Percentiles rank a stretch among this genome's conserved stretches.
These are phyloP conservation scores for Bryconaethiops microstoma DNA, from an alignment of 2,797 vertebrate species.

Conservation along the genomic window DNA sequence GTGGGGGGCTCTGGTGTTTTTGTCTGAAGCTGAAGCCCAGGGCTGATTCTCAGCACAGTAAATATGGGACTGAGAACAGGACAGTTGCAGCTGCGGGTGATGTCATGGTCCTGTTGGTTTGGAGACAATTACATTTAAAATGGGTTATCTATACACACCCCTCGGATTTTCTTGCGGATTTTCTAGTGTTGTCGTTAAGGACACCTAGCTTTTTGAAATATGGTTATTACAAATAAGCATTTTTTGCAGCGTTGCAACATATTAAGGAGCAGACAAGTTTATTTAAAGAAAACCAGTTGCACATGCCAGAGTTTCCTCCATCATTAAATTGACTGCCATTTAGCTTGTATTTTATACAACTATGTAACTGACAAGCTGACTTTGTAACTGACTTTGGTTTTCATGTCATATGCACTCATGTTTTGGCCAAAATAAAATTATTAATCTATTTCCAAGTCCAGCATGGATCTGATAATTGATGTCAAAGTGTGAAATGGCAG, in stretches of 20 bases:
- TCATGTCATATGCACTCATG: no score
- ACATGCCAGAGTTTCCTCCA: no score
- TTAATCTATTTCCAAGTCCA: no score
- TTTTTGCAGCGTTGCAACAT: background rate
- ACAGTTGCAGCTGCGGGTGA: conserved; percentile 53
- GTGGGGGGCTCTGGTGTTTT: conserved; percentile 38
- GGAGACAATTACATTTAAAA: conserved; percentile 31
- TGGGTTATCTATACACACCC: background rate
- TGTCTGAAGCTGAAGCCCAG: conserved; percentile 43
- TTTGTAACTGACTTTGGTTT: no score
- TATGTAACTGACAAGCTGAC: no score
- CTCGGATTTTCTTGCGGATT: background rate
- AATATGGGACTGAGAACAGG: conserved; percentile 48
- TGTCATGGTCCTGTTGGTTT: conserved; percentile 52
- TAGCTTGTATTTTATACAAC: no score
- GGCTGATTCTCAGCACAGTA: conserved; percentile 46
- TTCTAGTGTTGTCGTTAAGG: background rate
- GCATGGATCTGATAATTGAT: no score
- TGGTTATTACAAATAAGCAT: background rate
- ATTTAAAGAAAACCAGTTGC: no score
- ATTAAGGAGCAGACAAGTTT: background rate
- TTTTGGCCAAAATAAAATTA: no score
- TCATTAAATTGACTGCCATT: no score
- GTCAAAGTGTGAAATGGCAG: no score
- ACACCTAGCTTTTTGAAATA: background rate